These are phyloP conservation scores for Catharus ustulatus DNA, from an alignment of 2,797 vertebrate species.

Conservation along the genomic window DNA sequence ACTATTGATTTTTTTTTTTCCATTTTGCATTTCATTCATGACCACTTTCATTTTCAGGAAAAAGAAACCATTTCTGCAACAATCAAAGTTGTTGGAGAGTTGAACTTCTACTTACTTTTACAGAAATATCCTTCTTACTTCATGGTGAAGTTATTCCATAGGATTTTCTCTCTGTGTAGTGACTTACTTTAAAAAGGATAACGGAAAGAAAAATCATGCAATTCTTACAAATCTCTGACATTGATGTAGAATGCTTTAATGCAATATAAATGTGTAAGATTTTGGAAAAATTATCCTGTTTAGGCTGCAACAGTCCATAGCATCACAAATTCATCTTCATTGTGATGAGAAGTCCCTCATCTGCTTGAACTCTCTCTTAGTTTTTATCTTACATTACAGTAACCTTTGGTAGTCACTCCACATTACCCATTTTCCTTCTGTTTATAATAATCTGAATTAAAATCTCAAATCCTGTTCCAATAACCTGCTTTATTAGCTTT, in stretches of 20 bases:
- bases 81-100: background rate
- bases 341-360: background rate
- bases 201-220: background rate
- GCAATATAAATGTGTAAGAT: background rate
- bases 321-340: background rate
- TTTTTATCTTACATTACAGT: background rate
- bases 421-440: background rate
- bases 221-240: background rate
- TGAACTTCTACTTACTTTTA: background rate
- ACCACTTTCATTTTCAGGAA: slow-evolving; percentile 2
- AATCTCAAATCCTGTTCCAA: background rate
- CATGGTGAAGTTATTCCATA: background rate
- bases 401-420: background rate
- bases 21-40: background rate
- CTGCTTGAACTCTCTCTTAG: background rate
- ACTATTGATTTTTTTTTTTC: background rate
- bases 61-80: background rate
- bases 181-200: background rate
- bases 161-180: background rate
- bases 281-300: background rate
- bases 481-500: slow-evolving; percentile 12
- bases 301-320: background rate
- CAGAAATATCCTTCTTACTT: background rate
- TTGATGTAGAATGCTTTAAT: background rate
- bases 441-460: slow-evolving; percentile 13